phyloP scores from a whole-genome alignment of 1,140 invertebrate genomes.

The Monomorium pharaonis region DNA sequence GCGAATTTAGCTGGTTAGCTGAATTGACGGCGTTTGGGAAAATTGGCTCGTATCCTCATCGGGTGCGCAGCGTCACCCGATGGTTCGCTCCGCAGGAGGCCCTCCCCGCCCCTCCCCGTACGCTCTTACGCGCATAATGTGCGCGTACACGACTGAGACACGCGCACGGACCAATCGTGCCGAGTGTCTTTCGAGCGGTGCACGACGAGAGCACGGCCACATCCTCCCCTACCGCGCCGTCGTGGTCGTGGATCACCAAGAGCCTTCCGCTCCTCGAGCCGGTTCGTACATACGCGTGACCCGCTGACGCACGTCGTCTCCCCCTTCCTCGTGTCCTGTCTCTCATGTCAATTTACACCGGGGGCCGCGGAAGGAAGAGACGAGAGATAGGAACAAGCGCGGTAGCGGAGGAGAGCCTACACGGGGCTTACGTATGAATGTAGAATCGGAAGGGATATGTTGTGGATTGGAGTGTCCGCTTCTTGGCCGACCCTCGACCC shows the following conservation, averaged over 20 bases:
- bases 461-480: conserved; percentile 83
- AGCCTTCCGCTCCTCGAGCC: conserved; percentile 73
- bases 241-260: conserved; percentile 60
- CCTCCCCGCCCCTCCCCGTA: conserved; percentile 15
- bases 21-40: conserved; percentile 74
- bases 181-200: conserved; percentile 46
- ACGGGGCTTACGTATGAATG: conserved; percentile 64
- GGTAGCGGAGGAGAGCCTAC: conserved; percentile 55
- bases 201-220: not conserved
- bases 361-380: conserved; percentile 81
- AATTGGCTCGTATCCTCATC: conserved; percentile 69
- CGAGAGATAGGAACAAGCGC: conserved; percentile 54
- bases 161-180: conserved; percentile 23
- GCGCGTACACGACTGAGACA: conserved; percentile 36
- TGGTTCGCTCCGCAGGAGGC: conserved; percentile 28
- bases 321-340: conserved; percentile 65
- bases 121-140: conserved; percentile 10
- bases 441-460: conserved; percentile 72
- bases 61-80: conserved; percentile 45
- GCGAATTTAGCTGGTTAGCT: conserved; percentile 74
- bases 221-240: conserved; percentile 18
- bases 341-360: conserved; percentile 82
- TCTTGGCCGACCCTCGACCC: conserved; percentile 80
- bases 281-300: conserved; percentile 66
- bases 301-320: conserved; percentile 67